phyloP scores from a whole-genome alignment of 2,888 invertebrate species.

The Cheiracanthium punctorium region DNA sequence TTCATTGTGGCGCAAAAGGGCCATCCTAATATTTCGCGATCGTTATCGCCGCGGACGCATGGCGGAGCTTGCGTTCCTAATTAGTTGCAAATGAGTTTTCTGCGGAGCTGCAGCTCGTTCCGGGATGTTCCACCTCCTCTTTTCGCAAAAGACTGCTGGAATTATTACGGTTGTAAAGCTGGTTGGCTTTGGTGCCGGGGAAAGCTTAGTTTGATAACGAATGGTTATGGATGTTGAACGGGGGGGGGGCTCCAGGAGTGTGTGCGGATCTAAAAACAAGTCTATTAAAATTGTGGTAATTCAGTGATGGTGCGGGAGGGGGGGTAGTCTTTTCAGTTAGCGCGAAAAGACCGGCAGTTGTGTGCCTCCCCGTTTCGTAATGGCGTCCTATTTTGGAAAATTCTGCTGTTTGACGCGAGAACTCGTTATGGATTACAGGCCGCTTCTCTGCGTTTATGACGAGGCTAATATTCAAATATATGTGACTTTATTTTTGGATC shows the following conservation, averaged over 20 bases:
- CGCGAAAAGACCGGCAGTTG: neutral
- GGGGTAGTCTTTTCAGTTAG: neutral
- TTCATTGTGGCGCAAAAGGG: conserved; percentile 33
- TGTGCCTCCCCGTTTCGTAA: neutral
- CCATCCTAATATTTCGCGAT: conserved; percentile 52
- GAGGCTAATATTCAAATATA: neutral
- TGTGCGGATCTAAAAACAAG: conserved; percentile 27
- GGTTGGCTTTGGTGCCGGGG: neutral
- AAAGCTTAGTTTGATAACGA: conserved; percentile 22
- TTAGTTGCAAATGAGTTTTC: conserved; percentile 57
- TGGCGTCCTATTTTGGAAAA: neutral
- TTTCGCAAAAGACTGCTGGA: neutral
- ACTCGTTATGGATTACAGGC: neutral
- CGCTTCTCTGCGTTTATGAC: neutral
- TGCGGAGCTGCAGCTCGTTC: neutral
- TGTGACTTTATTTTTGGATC: neutral
- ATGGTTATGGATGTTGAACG: conserved; percentile 37
- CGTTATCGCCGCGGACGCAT: conserved; percentile 36
- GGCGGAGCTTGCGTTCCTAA: conserved; percentile 24
- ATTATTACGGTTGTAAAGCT: conserved; percentile 53
- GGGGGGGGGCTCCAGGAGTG: neutral
- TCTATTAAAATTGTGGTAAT: neutral
- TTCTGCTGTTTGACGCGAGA: neutral
- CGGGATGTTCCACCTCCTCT: conserved; percentile 22
- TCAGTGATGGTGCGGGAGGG: neutral